Conservation (phyloP, 30 jellyfish, hydroid and myxozoan species). For the Chrysaora quinquecirrha region DNA sequence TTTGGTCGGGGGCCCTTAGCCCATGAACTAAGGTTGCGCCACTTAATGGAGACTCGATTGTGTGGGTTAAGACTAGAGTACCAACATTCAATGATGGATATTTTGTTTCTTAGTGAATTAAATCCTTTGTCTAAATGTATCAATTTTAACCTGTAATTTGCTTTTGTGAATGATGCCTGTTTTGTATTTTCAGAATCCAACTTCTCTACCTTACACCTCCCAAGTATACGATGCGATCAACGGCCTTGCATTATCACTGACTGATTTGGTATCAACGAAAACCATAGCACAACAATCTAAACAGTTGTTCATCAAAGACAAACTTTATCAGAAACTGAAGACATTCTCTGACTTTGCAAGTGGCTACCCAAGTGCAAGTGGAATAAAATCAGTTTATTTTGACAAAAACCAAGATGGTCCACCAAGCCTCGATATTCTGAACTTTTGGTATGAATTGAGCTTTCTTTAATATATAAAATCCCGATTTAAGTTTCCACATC, state of each 20-base stretch:
- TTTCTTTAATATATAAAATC: too few relatives aligned
- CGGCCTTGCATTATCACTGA: constrained; percentile 90
- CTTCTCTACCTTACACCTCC: constrained; percentile 77
- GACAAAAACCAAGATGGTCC: constrained; percentile 97
- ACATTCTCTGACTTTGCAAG: constrained; percentile 61
- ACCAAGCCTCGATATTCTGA: constrained; percentile 67
- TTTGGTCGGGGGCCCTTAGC: too few relatives aligned
- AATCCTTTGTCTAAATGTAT: too few relatives aligned
- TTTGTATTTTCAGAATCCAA: constrained; percentile 64
- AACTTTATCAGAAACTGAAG: constrained; percentile 58
- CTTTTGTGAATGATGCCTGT: too few relatives aligned
- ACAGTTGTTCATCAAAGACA: constrained; percentile 51
- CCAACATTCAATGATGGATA: too few relatives aligned
- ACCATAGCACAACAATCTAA: constrained; percentile 48
- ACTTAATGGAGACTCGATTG: too few relatives aligned
- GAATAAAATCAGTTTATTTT: constrained; percentile 68
- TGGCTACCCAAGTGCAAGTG: constrained; percentile 94
- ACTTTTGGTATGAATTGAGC: constrained; percentile 82
- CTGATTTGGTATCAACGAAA: constrained; percentile 82
- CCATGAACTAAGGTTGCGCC: too few relatives aligned
- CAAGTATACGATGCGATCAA: constrained; percentile 98
- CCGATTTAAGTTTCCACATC: too few relatives aligned
- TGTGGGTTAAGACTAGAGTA: too few relatives aligned
- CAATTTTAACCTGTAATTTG: too few relatives aligned
- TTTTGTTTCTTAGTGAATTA: too few relatives aligned